Evolutionary conservation across 2,113 vertebrate genomes (phyloP), one percentile per base, ranked within the genome.

Genomic region (Chitala chitala): DNA sequence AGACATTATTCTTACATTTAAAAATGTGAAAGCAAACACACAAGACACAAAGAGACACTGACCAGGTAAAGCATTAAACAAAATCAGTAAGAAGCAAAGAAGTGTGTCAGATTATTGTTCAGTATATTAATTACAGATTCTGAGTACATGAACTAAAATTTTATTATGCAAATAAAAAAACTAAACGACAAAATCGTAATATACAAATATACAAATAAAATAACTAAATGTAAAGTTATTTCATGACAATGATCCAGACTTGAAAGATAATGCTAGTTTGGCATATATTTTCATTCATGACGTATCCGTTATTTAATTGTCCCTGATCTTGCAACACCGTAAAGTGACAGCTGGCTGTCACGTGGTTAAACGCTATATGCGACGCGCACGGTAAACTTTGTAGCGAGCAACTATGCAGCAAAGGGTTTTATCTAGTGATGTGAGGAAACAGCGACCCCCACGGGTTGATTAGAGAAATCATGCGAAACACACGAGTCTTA

Each of bases 391-490:
- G 38, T 63, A 26, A 72, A 54, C 36, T 42, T 31, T 26, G 48
- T 33, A n/a, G 46, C 56, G 69, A 54, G 20, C n/a, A 53, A 2
- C 17, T 44, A 5, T 44, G 63, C 40, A 40, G 29, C 40, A 50
- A 48, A 15, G 36, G 55, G 20, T n/a, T 69, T 53, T 24, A 63
- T 55, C 74, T 42, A 64, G 75, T 85, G 88, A 81, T 83, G 76
- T 82, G 82, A 78, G 85, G 88, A 92, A 91, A 91, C 87, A 91
- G 90, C 87, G 89, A 79, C 90, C 78, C 90, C 86, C 77, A 81
- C 85, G 72, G 90, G 86, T 76, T 75, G 75, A 79, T 71, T 44
- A 24, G 2, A 76, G 80, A 1, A 86, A 55, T 71, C 17, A 61
- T 42, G 4, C 9, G 44, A 29, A 38, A 65, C 17, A 44, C 38